Conservation (phyloP, 2,888 invertebrate species). For the Polydesmus complanatus region DNA sequence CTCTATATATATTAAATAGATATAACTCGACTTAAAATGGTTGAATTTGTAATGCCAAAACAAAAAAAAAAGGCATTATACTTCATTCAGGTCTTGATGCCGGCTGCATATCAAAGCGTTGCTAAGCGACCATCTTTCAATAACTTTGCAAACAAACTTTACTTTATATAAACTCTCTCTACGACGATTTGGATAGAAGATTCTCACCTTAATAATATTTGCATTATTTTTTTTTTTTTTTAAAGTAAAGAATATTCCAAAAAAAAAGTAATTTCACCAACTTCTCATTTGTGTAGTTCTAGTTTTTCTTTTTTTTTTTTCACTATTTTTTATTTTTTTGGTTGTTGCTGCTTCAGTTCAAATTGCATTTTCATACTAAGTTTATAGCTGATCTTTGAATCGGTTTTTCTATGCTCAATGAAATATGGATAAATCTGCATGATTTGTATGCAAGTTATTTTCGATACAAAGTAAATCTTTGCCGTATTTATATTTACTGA, state of each 20-base stretch:
- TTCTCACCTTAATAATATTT: neutral
- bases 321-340: neutral
- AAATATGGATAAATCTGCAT: neutral
- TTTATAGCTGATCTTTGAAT: neutral
- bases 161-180: neutral
- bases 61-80: too few relatives aligned
- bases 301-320: neutral
- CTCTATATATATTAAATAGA: too few relatives aligned
- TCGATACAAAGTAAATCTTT: neutral
- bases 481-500: neutral
- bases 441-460: neutral
- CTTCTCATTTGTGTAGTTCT: neutral
- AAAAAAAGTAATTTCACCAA: neutral
- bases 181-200: too few relatives aligned
- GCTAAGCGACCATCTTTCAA: too few relatives aligned
- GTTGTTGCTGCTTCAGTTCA: neutral
- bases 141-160: neutral
- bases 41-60: too few relatives aligned
- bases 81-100: too few relatives aligned
- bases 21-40: too few relatives aligned
- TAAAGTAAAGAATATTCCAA: neutral
- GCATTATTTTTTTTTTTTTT: neutral
- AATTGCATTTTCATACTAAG: neutral
- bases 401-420: neutral
- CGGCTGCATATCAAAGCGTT: too few relatives aligned